phyloP scores from a whole-genome alignment of 2,888 invertebrate genomes.

The Calephelis perditalis region DNA sequence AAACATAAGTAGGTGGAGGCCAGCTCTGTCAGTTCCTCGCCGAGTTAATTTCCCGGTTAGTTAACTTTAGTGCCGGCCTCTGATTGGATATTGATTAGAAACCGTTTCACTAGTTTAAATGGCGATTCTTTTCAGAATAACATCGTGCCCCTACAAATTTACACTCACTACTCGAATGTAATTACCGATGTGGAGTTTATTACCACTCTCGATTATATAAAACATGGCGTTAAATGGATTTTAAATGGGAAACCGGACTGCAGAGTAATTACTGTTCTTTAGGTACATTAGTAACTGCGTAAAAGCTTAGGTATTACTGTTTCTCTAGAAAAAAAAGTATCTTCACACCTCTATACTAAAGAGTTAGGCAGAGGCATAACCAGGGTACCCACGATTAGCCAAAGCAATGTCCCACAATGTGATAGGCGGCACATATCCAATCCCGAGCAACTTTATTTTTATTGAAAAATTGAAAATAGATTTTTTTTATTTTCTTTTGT shows the following conservation, averaged over 20 bases:
- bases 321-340: too few relatives aligned
- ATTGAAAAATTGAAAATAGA: too few relatives aligned
- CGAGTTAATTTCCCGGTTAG: slow-evolving; percentile 74
- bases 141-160: slow-evolving; percentile 66
- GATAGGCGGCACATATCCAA: too few relatives aligned
- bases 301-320: background rate
- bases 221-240: slow-evolving; percentile 51
- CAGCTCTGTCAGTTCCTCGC: slow-evolving; percentile 38
- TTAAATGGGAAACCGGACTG: slow-evolving; percentile 20
- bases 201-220: slow-evolving; percentile 64
- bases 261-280: slow-evolving; percentile 17
- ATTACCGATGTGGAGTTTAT: slow-evolving; percentile 63
- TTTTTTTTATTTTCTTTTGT: too few relatives aligned
- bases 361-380: too few relatives aligned
- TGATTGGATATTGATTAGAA: slow-evolving; percentile 78
- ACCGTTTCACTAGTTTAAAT: slow-evolving; percentile 62
- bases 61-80: slow-evolving; percentile 67
- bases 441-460: too few relatives aligned
- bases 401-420: too few relatives aligned
- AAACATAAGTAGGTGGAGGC: slow-evolving; percentile 18
- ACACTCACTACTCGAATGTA: slow-evolving; percentile 69
- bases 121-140: slow-evolving; percentile 65
- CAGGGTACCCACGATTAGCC: too few relatives aligned
- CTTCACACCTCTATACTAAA: too few relatives aligned
- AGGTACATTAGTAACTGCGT: background rate